phyloP scores from a whole-genome alignment of 2,888 invertebrate genomes.

The Omphaloscelis lunosa region DNA sequence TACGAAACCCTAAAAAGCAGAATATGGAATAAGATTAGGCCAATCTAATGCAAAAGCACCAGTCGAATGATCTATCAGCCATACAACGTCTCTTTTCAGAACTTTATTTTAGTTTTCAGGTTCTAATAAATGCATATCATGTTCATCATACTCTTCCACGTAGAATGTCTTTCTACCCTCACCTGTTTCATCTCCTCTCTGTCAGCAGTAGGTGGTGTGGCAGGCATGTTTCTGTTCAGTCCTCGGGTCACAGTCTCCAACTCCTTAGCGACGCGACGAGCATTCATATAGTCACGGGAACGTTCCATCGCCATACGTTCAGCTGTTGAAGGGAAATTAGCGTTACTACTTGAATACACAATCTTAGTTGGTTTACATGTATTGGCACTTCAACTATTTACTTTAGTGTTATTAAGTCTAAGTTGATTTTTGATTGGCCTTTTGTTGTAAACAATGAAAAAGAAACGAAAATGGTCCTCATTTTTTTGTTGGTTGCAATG shows the following conservation, averaged over 20 bases:
- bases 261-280: slow-evolving; percentile 98
- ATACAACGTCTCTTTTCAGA: background rate
- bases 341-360: background rate
- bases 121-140: too few relatives aligned
- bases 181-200: slow-evolving; percentile 98
- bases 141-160: too few relatives aligned
- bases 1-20: too few relatives aligned
- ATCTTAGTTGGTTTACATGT: too few relatives aligned
- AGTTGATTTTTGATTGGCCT: too few relatives aligned
- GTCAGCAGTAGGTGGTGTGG: slow-evolving; percentile 98
- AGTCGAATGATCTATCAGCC: background rate
- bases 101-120: background rate
- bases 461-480: too few relatives aligned
- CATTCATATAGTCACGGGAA: slow-evolving; percentile 99
- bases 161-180: slow-evolving; percentile 32
- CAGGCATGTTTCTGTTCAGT: slow-evolving; percentile 98
- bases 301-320: slow-evolving; percentile 99
- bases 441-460: too few relatives aligned
- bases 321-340: slow-evolving; percentile 85
- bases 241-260: slow-evolving; percentile 98
- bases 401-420: too few relatives aligned
- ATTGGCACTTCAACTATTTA: too few relatives aligned
- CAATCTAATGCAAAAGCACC: background rate
- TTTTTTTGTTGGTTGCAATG: too few relatives aligned
- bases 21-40: too few relatives aligned